These are phyloP conservation scores for Thalassarche chlororhynchos DNA, from an alignment of 2,113 vertebrate species.

Conservation along the genomic window DNA sequence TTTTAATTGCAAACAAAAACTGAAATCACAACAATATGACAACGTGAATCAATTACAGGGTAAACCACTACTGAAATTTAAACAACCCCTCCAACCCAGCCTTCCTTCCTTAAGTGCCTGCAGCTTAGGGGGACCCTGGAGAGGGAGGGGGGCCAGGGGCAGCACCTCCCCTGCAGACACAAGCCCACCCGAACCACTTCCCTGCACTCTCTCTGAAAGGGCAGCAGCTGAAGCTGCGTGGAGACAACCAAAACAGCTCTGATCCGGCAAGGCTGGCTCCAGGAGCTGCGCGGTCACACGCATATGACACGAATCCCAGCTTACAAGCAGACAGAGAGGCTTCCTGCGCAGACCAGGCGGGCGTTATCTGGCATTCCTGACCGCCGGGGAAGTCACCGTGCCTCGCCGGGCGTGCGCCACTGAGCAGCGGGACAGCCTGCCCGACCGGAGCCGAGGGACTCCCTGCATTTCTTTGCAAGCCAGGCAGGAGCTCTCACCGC, in stretches of 20 bases:
- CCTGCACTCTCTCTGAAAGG: background rate
- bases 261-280: background rate
- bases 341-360: background rate
- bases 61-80: background rate
- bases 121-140: background rate
- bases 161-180: background rate
- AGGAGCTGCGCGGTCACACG: background rate
- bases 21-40: background rate
- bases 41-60: background rate
- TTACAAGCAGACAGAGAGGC: background rate
- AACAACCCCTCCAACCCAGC: background rate
- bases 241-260: background rate
- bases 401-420: background rate
- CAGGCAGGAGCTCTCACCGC: background rate
- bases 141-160: rapidly evolving
- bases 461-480: rapidly evolving
- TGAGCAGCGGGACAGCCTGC: background rate
- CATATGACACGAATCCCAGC: rapidly evolving
- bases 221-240: background rate
- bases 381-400: background rate
- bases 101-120: background rate
- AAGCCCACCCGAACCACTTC: background rate
- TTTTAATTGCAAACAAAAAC: background rate
- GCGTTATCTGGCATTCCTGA: background rate
- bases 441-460: rapidly evolving